phyloP scores from a whole-genome alignment of 35 echinoderm and acorn worm species.

The Apostichopus parvimensis region DNA sequence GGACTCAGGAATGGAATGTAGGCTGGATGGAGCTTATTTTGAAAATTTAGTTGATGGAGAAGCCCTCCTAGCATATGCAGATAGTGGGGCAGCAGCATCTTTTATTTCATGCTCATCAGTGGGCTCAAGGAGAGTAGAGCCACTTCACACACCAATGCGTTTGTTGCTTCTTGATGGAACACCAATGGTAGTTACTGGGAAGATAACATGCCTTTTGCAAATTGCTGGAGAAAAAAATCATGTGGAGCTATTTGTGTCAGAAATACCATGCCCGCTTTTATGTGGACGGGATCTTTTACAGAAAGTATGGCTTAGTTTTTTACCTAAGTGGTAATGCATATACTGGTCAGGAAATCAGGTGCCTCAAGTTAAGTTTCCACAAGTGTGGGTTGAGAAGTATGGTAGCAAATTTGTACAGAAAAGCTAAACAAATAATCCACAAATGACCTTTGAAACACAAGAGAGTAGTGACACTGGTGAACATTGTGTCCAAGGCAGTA shows the following conservation, averaged over 20 bases:
- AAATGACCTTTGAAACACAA: too few relatives aligned
- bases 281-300: conserved; percentile 15
- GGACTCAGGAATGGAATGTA: background rate
- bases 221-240: conserved; percentile 24
- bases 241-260: conserved; percentile 27
- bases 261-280: conserved; percentile 44
- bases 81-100: background rate
- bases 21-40: conserved; percentile 44
- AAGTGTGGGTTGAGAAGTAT: too few relatives aligned
- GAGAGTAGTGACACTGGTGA: too few relatives aligned
- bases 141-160: too few relatives aligned
- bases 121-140: too few relatives aligned
- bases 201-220: background rate
- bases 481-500: too few relatives aligned
- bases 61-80: conserved; percentile 3
- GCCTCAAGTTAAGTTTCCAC: background rate
- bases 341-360: conserved; percentile 11
- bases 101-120: too few relatives aligned
- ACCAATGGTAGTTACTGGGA: conserved; percentile 15
- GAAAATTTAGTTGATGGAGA: conserved; percentile 23
- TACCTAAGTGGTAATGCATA: background rate
- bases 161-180: background rate
- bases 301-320: conserved; percentile 7
- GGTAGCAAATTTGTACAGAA: too few relatives aligned
- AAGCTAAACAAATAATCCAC: too few relatives aligned